phyloP scores from a whole-genome alignment of 2,113 vertebrate genomes.

The Isurus oxyrinchus region DNA sequence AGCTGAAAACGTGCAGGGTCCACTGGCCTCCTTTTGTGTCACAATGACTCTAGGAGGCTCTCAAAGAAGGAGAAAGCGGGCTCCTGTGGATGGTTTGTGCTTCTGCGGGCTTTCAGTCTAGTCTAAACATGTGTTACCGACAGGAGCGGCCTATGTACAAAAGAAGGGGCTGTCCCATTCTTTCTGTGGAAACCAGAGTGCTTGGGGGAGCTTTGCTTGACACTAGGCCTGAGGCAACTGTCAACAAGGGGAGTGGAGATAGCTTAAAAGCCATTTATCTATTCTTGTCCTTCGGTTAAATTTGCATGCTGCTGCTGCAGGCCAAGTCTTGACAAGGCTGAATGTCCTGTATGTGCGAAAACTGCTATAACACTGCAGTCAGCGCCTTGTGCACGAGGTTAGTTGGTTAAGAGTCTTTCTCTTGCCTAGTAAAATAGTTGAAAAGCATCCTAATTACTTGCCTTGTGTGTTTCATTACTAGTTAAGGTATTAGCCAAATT shows the following conservation, averaged over 20 bases:
- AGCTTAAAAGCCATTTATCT: background rate
- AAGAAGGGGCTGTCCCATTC: background rate
- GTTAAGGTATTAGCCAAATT: background rate
- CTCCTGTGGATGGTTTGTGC: background rate
- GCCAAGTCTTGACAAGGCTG: background rate
- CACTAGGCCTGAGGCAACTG: background rate
- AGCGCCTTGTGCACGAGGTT: background rate
- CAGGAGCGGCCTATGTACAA: background rate
- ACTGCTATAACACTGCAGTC: background rate
- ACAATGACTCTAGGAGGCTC: no score
- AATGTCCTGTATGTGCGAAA: background rate
- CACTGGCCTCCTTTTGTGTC: no score
- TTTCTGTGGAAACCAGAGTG: background rate
- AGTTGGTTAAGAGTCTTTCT: background rate
- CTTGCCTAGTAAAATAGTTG: background rate
- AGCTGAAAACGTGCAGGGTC: no score
- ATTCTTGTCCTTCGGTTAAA: background rate
- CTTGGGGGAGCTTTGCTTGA: background rate
- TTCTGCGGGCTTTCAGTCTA: background rate
- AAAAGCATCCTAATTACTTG: background rate
- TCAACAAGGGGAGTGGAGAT: background rate
- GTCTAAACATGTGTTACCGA: background rate
- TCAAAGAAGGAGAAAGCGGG: no score
- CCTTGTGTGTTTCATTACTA: background rate
- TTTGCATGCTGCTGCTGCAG: background rate